Evolutionary conservation across 2,888 invertebrate genomes (phyloP).

Genomic region (Orthosia cruda): DNA sequence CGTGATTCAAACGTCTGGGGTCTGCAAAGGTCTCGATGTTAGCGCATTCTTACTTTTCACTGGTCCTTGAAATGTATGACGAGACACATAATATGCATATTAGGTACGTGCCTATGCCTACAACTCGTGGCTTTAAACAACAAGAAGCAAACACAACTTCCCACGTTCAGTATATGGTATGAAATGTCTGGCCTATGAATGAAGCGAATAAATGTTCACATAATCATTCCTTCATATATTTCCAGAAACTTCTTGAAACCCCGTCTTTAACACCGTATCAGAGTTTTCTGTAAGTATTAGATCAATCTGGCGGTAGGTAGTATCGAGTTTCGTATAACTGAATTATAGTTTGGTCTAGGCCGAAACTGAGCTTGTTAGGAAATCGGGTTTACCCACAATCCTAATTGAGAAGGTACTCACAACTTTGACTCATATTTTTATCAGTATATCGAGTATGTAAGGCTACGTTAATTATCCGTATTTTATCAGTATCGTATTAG

Average conservation of each 20-base stretch:
- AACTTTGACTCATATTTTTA: neutral
- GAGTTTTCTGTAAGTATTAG: neutral
- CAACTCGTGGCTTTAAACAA: conserved; percentile 40
- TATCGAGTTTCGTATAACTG: neutral
- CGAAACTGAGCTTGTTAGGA: neutral
- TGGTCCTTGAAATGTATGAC: conserved; percentile 12
- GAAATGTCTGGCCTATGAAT: neutral
- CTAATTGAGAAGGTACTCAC: neutral
- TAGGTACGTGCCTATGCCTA: conserved; percentile 46
- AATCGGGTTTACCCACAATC: neutral
- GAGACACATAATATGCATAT: conserved; percentile 35
- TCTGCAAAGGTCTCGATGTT: conserved; percentile 7
- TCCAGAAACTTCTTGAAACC: neutral
- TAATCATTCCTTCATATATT: too few relatives aligned
- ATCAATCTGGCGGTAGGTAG: neutral
- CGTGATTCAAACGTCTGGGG: neutral
- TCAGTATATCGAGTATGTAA: neutral
- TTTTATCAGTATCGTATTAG: neutral
- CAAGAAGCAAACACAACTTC: conserved; percentile 26
- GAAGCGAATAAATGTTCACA: neutral
- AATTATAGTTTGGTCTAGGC: neutral
- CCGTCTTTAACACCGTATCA: neutral
- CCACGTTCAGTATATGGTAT: neutral
- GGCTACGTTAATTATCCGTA: neutral
- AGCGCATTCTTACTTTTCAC: conserved; percentile 14